Evolutionary conservation across 1,140 invertebrate genomes (phyloP), one percentile per base, ranked within the genome.

Genomic region (Lepeophtheirus salmonis): DNA sequence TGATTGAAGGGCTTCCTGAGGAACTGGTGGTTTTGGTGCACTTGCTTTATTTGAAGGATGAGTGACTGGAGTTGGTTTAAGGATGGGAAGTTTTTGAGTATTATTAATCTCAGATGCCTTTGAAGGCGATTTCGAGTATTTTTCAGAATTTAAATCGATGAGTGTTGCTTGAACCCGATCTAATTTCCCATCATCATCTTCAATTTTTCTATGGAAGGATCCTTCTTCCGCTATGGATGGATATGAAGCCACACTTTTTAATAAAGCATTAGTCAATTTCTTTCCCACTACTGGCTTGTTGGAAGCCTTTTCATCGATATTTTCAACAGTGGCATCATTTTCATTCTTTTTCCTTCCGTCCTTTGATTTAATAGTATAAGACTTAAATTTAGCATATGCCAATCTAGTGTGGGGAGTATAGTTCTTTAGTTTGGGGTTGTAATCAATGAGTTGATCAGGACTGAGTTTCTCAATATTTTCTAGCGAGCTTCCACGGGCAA

Each of bases 341-440:
- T 41, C 30, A 6, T 41, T n/a, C 30, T 41, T 41, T 41, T n/a
- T n/a, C 30, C 30, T n/a, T 41, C 30, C 30, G 6, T 6, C 30
- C 30, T 41, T 41, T 6, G 30, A 10, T n/a, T 41, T 41, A 6
- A 41, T 6, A 6, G 30, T 41, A 41, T 41, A 57, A 26, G 49
- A 62, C 59, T 65, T 66, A 56, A 66, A 66, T 50, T 62, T 66
- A 21, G 66, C 64, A 17, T 66, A 66, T 12, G 66, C 66, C 22
- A 65, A 30, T 16, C 64, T 56, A 4, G 66, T 65, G 16, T 60
- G 60, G 3, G 64, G 62, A 17, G 66, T 54, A 59, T 64, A 61
- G 1, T 53, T 3, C 41, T 60, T 57, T 50, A 66, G 26, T 22
- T 64, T 64, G 4, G 66, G 66, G 53, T 66, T 66, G 52, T 64